Evolutionary conservation across 2,113 vertebrate genomes (phyloP), one percentile per base, ranked within the genome.

Genomic region (Eulacestoma nigropectus): DNA sequence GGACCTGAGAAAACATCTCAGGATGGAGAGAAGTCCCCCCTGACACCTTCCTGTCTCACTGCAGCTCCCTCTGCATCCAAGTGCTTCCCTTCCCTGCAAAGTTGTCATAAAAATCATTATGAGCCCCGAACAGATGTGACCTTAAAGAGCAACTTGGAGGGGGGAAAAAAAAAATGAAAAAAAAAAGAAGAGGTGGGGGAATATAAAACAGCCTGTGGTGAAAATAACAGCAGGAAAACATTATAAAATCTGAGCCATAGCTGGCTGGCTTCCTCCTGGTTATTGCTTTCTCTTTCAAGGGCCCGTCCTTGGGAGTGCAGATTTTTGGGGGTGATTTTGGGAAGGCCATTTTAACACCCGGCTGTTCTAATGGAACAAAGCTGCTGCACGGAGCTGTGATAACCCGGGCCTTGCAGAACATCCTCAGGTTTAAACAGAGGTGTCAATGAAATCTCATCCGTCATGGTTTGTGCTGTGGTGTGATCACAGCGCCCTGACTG

Each of bases 51-150:
- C 87, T 90, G 79, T 83, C 89, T 90, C 82, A 78, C 79, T 87
- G 86, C 93, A 75, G 68, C 64, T 87, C 76, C 82, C 49, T 74
- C 84, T 85, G 69, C 93, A 94, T 87, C 92, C 91, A 59, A 96
- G 69, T 50, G 69, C 95, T 97, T 72, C 92, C 80, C 86, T 94
- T 41, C 97, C 95, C 96, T 97, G 95, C 80, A 95, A 95, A 98
- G 94, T 49, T 97, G 97, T 97, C 96, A 97, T 98, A 98, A 98
- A 98, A 98, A 97, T 84, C 97, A 97, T 98, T 97, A 97, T 25
- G 92, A 97, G 97, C 97, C 96, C 97, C 8, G 20, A 95, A 44
- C 97, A 98, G 97, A 98, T 98, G 98, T 98, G 98, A 98, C 97
- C 98, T 97, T 93, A 93, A 95, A 93, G 92, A 60, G 39, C 30